Base-by-base conservation (phyloP, 2,888 invertebrate species). In the Brenthis ino region DNA sequence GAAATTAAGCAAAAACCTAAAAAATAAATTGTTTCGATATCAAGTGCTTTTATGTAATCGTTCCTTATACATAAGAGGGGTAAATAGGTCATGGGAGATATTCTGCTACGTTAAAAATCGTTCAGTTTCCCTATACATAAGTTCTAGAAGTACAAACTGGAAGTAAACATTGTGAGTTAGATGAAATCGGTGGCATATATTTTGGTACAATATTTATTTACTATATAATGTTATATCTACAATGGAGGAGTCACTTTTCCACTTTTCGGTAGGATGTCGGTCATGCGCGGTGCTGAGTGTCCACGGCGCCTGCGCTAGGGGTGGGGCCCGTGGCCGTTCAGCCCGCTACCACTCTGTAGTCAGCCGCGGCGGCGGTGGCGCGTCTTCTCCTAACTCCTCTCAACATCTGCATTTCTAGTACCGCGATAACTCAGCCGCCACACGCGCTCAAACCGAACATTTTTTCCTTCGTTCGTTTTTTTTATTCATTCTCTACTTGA, bases 221-320 rank as follows among this genome's bases (percentile, higher is more conserved):
- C 87, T 91, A 93, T 84, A 92, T 92, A 92, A 88, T 87, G 87
- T 84, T 89, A 83, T 90, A 90, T 89, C 87, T 92, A 87, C 84
- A 84, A 84, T 88, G 91, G 89, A 93, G 92, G 92, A 93, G 92
- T 93, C 91, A 87, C 92, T 92, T 91, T 91, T 91, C 87, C 85
- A 91, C 86, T 91, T 92, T 89, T 87, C 84, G 84, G 91, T 91
- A 89, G 92, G 92, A 88, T 87, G 90, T 87, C 84, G 87, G 87
- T 86, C 93, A 90, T 92, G 93, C 92, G 92, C 91, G 77, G 72
- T 85, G 82, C 82, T 54, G 77, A 74, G 64, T 67, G 74, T 64
- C 73, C 71, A 82, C 74, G 76, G 85, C 91, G 93, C 91, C 64
- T 86, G 89, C 91, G 89, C 86, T 80, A 89, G 91, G 93, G 93